Conservation (phyloP, 2,888 invertebrate species). For the Ethmia dodecea region DNA sequence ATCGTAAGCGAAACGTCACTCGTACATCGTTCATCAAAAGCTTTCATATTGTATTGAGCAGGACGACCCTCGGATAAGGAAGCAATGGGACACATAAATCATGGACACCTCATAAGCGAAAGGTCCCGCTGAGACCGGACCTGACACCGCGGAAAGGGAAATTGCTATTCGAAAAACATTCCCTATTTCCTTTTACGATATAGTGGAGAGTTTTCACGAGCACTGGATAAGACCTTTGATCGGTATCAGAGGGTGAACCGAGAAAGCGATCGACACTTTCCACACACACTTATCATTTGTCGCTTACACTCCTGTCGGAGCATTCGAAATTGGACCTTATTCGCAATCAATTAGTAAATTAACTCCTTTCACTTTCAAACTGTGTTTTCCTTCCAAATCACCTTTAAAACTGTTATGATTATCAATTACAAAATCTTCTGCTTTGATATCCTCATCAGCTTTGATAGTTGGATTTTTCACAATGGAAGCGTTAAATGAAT, state of each 20-base stretch:
- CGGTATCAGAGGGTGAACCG: constrained; percentile 54
- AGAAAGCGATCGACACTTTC: constrained; percentile 60
- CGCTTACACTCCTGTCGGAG: constrained; percentile 21
- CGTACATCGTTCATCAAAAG: constrained; percentile 43
- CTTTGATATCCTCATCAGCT: neutral
- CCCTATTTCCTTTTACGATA: constrained; percentile 36
- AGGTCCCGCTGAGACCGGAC: constrained; percentile 47
- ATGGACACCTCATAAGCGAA: constrained; percentile 48
- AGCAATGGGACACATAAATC: constrained; percentile 49
- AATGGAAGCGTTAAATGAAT: constrained; percentile 17
- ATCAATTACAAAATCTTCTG: neutral
- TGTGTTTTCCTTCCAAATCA: too few relatives aligned
- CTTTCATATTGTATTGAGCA: constrained; percentile 43
- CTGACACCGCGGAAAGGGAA: constrained; percentile 55
- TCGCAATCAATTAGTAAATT: neutral
- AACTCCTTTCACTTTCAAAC: neutral
- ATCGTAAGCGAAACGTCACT: constrained; percentile 36
- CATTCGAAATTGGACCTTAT: constrained; percentile 41
- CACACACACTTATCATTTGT: constrained; percentile 52
- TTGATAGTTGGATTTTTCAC: constrained; percentile 12
- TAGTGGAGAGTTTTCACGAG: constrained; percentile 46
- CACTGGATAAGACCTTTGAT: constrained; percentile 55
- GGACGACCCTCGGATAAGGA: constrained; percentile 30
- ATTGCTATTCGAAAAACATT: constrained; percentile 48
- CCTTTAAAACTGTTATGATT: neutral